Evolutionary conservation across 2,113 vertebrate species (phyloP), one percentile per base, ranked within the genome.

Genomic region (Mormyrus iriodes): DNA sequence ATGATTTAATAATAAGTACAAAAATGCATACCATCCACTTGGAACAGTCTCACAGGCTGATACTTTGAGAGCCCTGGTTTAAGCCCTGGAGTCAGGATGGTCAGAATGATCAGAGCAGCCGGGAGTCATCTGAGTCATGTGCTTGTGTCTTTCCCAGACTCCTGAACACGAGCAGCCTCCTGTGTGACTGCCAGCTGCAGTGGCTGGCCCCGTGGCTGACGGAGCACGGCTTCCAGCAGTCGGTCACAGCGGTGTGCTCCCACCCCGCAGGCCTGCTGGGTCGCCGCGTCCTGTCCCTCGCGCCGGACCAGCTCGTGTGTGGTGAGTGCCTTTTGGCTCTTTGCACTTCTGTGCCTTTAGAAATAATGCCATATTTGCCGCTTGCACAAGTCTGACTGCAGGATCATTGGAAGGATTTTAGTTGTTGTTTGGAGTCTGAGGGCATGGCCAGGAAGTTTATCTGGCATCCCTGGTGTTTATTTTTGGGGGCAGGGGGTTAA

Each of bases 131-230:
- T 88, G 9, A 48, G 51, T 31, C 6, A 42, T n/a, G 4, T 49
- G 10, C 21, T 1, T 10, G 2, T 87, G 51, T 87, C n/a, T 44
- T n/a, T n/a, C 83, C 0, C 94, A 99, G 98, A 69, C 92, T 95
- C 61, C 95, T 99, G 76, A 96, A 96, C 94, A 99, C 98, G 0
- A 97, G 97, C 93, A 98, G 97, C 93, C 98, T 99, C 95, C 95
- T 99, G 90, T 99, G 98, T 0, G 98, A 99, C 93, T 99, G 98
- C 94, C 97, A 99, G 94, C 97, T 99, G 65, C 97, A 97, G 53
- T 99, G 98, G 98, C 91, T 99, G 92, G 97, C 97, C 0, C 93
- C 94, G 31, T 99, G 98, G 98, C 73, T 99, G 87, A 90, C 90
- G 87, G 91, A 93, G 31, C 95, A 94, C 0, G 94, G 88, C 8